phyloP scores from a whole-genome alignment of 2,797 vertebrate species.

The Lycodopsis pacificus region DNA sequence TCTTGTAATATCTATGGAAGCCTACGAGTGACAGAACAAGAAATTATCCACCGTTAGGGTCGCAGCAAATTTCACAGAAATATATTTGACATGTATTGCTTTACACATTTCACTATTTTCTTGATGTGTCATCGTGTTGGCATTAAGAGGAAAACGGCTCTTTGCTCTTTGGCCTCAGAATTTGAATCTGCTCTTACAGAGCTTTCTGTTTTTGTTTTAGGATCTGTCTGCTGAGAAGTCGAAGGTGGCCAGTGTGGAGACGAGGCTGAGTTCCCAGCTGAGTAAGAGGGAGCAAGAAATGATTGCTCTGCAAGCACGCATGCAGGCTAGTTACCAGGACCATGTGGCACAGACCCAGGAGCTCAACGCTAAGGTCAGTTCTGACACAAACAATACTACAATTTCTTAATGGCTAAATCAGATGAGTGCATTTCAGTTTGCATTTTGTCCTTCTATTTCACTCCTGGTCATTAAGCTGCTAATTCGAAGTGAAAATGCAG shows the following conservation, averaged over 20 bases:
- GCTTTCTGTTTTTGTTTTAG: constrained; percentile 69
- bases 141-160: background rate
- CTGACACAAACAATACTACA: background rate
- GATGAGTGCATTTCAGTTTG: background rate
- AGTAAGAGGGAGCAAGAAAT: constrained; percentile 90
- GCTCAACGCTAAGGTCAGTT: constrained; percentile 91
- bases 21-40: background rate
- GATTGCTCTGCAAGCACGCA: constrained; percentile 89
- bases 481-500: background rate
- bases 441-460: background rate
- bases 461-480: background rate
- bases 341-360: constrained; percentile 90
- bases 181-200: background rate
- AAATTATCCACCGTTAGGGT: background rate
- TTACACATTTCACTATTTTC: background rate
- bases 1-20: background rate
- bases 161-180: background rate
- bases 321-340: constrained; percentile 95
- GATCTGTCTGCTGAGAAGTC: constrained; percentile 90
- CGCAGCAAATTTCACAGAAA: background rate
- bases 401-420: constrained; percentile 9
- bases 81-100: background rate
- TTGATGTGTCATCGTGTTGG: background rate
- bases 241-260: constrained; percentile 85
- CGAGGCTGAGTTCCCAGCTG: constrained; percentile 91